Base-by-base conservation (phyloP, 1,140 invertebrate species). In the Macrosteles quadrilineatus region DNA sequence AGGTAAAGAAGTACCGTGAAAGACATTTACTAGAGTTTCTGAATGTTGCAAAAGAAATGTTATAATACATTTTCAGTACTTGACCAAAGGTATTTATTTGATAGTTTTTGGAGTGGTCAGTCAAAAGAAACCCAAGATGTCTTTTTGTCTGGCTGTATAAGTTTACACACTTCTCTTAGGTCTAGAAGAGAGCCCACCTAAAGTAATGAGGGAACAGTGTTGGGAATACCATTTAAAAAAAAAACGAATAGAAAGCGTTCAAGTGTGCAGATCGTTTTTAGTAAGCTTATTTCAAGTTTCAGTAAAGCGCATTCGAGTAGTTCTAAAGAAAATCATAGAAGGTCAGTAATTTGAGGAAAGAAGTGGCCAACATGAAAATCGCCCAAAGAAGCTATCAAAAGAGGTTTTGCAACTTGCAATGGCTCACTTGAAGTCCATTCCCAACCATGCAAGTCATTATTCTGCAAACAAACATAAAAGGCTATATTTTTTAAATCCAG, bases 31-130 rank as follows among this genome's bases (percentile, higher is more conserved):
- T 12, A 59, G 14, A 23, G 27, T 59, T 17, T 12, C 23, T 59
- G 21, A 59, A 59, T 59, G 19, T 59, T 59, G 55, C 14, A 59
- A 11, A 59, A 59, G 29, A 50, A 50, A 50, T 21, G 47, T 50
- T 21, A 11, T 50, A 50, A 50, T 11, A 9, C 21, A 50, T 50
- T 59, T 29, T 59, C 11, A 59, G 21, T 12, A n/a, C 9, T 17
- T 17, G 55, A 59, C 21, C 55, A 59, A 59, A 27, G 29, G 29
- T 23, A 29, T 14, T 23, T 59, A 31, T 29, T 59, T 59, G 55
- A 59, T 17, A 59, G 14, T 27, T 59, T 59, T 59, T 29, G 55
- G 23, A 59, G 9, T 19, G 21, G 55, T 59, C 25, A 59, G 27
- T 27, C 27, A 59, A 59, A 59, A 59, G 32, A 31, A 59, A 27